Percentiles rank a stretch among this genome's conserved stretches.
These are phyloP conservation scores for Halcyon badia DNA, from an alignment of 2,797 vertebrate species.

Conservation along the genomic window DNA sequence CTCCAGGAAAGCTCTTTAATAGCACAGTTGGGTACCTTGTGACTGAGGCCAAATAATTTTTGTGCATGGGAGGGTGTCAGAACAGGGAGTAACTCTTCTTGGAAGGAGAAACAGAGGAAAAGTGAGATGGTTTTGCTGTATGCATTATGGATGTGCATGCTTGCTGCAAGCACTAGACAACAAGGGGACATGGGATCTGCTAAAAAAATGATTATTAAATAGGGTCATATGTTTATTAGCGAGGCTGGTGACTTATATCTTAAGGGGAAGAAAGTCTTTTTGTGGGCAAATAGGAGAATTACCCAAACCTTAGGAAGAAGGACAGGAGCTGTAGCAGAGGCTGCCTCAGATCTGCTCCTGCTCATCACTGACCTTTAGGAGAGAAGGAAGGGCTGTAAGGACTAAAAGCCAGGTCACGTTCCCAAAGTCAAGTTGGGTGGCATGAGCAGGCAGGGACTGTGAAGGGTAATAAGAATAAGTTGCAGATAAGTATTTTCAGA, in stretches of 20 bases:
- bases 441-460: background rate
- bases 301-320: background rate
- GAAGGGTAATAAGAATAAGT: background rate
- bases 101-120: background rate
- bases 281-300: background rate
- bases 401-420: background rate
- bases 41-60: background rate
- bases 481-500: background rate
- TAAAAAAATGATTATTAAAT: background rate
- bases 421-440: accelerated
- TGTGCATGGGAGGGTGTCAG: background rate
- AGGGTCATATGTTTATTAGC: background rate
- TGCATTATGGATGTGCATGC: background rate
- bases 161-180: accelerated
- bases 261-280: background rate
- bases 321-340: background rate
- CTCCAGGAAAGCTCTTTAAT: background rate
- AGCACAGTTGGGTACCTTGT: background rate
- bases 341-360: background rate
- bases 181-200: background rate
- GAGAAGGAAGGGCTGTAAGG: background rate
- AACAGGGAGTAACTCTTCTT: background rate
- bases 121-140: background rate
- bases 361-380: background rate
- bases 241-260: background rate